Base-by-base conservation (phyloP, 2,888 invertebrate genomes). In the Anthophora plumipes region DNA sequence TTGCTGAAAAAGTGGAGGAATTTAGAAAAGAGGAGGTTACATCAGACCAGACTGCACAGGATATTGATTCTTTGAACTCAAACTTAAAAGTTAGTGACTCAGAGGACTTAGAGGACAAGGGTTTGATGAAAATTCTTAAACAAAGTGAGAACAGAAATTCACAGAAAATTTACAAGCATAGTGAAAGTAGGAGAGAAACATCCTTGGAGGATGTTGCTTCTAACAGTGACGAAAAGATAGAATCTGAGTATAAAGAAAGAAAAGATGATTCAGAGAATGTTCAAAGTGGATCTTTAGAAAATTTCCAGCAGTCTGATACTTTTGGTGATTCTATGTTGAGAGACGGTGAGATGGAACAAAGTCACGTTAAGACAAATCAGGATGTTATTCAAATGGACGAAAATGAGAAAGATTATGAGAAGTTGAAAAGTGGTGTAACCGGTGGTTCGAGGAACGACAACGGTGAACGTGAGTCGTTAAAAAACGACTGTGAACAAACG, bases 401-500 rank as follows among this genome's bases (percentile, higher is more conserved):
- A 8, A 61, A 61, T 6, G 80, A 74, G 14, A 64, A 70, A 31
- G 69, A 66, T 14, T 41, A 9, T 12, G 20, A 5, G 31, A 72
- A 63, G 17, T 41, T 55, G 50, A 64, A 61, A 22, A 25, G 25
- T 55, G 22, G 48, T 20, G 68, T 9, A n/a, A 48, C 52, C 31
- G 46, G 41, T 17, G 31, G 20, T 31, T 52, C 20, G 22, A 64
- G 64, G 12, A 61, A 77, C 7, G 39, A n/a, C 52, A 80, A 80
- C 52, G 48, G 54, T 63, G 68, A 64, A 17, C 31, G 63, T 43
- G 63, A 72, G 46, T 63, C 14, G 25, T 25, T 52, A 31, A 57
- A 14, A 63, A 66, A 72, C 52, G 68, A 54, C 22, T 22, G 60
- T 57, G 83, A 87, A 66, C 80, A 69, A 63, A 84, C 74, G 25